phyloP scores from a whole-genome alignment of 2,888 invertebrate genomes.

The Dexiosoma caninum region DNA sequence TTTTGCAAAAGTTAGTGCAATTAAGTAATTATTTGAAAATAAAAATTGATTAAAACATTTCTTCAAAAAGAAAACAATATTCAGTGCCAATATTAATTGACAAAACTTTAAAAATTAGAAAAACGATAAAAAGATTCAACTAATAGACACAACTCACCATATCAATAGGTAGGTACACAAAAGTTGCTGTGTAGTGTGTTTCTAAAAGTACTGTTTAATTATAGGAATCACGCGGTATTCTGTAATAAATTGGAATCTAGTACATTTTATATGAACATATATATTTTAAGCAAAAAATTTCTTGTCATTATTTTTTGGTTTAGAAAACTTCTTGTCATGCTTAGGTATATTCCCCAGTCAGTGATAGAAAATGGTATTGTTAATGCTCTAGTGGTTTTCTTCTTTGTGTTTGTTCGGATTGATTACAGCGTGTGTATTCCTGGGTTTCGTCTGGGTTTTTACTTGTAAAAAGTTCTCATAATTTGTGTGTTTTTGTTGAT shows the following conservation, averaged over 20 bases:
- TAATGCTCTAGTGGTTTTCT: slow-evolving; percentile 15
- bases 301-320: not conserved
- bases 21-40: slow-evolving; percentile 8
- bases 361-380: not conserved
- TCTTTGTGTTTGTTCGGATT: too few species aligned
- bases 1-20: slow-evolving; percentile 36
- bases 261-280: not conserved
- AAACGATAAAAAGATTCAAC: not conserved
- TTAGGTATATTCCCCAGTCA: not conserved
- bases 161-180: slow-evolving; percentile 27
- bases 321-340: not conserved
- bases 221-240: not conserved
- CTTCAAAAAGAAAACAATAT: not conserved
- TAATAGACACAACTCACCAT: not conserved
- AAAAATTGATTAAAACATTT: slow-evolving; percentile 4
- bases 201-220: not conserved
- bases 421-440: slow-evolving; percentile 26
- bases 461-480: not conserved
- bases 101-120: not conserved
- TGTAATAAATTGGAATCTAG: not conserved
- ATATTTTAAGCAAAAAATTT: not conserved
- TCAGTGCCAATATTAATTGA: not conserved
- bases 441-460: slow-evolving; percentile 1
- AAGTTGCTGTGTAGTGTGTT: not conserved
- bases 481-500: not conserved